phyloP scores from a whole-genome alignment of 1,140 invertebrate species.

The Aleiodes sp. region DNA sequence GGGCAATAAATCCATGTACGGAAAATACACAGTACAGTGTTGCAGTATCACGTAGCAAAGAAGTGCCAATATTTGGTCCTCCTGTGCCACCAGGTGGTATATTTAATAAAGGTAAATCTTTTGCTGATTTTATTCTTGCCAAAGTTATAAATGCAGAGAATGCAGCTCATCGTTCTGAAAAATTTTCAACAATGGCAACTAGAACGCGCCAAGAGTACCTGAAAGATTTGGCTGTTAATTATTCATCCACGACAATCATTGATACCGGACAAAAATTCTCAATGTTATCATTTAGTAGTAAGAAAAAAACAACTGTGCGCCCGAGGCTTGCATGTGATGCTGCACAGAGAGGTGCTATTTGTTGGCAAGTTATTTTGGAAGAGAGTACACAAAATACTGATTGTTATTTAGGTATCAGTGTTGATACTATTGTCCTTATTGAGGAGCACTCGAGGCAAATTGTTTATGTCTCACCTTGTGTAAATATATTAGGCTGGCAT shows the following conservation, averaged over 20 bases:
- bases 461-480: conserved; percentile 86
- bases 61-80: conserved; percentile 95
- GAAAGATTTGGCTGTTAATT: conserved; percentile 90
- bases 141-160: conserved; percentile 99
- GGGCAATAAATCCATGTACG: conserved; percentile 89
- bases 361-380: conserved; percentile 80
- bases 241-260: conserved; percentile 81
- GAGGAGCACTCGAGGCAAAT: conserved; percentile 86
- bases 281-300: conserved; percentile 76
- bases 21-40: conserved; percentile 91
- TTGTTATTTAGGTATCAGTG: conserved; percentile 87
- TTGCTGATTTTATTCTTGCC: conserved; percentile 92
- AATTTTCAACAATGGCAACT: conserved; percentile 97
- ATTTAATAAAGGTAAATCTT: conserved; percentile 88
- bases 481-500: conserved; percentile 85
- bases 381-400: conserved; percentile 78
- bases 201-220: conserved; percentile 95
- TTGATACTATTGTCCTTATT: conserved; percentile 87
- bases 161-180: conserved; percentile 93
- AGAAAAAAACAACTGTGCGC: conserved; percentile 75
- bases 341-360: conserved; percentile 77
- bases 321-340: conserved; percentile 76
- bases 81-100: conserved; percentile 85
- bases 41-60: conserved; percentile 92
- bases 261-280: conserved; percentile 90